Evolutionary conservation across 2,888 invertebrate species (phyloP).

Genomic region (Campoplex nolae): DNA sequence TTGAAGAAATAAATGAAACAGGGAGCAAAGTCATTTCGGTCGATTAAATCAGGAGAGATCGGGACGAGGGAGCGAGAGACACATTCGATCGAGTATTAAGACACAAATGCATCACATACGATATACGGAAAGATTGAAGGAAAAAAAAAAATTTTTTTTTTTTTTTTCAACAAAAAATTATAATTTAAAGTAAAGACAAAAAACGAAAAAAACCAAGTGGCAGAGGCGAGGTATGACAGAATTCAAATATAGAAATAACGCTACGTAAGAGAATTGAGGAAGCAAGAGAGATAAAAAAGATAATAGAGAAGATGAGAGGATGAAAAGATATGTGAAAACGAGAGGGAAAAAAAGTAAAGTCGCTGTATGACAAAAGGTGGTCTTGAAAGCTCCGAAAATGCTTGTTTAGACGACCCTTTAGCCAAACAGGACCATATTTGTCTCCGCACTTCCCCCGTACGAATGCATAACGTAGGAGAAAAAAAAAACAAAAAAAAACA

Average conservation of each 20-base stretch:
- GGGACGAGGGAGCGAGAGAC: slow-evolving; percentile 45
- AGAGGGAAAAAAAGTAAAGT: slow-evolving; percentile 63
- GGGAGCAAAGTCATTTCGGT: slow-evolving; percentile 73
- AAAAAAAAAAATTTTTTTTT: slow-evolving; percentile 71
- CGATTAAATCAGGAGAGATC: slow-evolving; percentile 64
- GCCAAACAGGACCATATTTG: slow-evolving; percentile 75
- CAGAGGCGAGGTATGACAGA: slow-evolving; percentile 57
- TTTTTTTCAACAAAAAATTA: not conserved
- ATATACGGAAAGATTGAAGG: slow-evolving; percentile 73
- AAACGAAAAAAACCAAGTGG: slow-evolving; percentile 34
- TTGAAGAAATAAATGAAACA: slow-evolving; percentile 55
- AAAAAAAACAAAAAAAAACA: slow-evolving; percentile 57
- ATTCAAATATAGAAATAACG: slow-evolving; percentile 64
- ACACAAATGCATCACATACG: slow-evolving; percentile 70
- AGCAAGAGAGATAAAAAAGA: slow-evolving; percentile 50
- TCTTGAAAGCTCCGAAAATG: slow-evolving; percentile 52
- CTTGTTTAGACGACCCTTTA: slow-evolving; percentile 65
- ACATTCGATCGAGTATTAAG: slow-evolving; percentile 68
- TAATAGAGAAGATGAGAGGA: slow-evolving; percentile 18
- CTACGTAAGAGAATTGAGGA: slow-evolving; percentile 65
- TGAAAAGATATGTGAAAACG: slow-evolving; percentile 45
- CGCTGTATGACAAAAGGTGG: slow-evolving; percentile 60
- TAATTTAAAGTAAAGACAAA: slow-evolving; percentile 47
- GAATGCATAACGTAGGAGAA: slow-evolving; percentile 64
- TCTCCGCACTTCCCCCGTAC: slow-evolving; percentile 77